Evolutionary conservation across 2,113 vertebrate species (phyloP), one percentile per base, ranked within the genome.

Genomic region (Larimichthys crocea): DNA sequence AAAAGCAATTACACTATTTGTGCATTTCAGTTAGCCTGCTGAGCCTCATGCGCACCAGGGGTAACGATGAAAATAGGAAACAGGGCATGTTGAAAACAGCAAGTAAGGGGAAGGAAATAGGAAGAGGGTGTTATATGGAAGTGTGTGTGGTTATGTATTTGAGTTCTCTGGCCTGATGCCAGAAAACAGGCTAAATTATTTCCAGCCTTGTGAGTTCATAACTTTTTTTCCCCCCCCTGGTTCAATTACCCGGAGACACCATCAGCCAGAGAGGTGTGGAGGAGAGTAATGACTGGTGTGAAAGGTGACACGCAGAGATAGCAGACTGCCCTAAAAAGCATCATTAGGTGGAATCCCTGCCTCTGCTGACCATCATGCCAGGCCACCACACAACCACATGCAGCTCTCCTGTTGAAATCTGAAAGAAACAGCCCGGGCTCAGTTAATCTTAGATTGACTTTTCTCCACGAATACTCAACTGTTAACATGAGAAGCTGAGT

Each of bases 1-100:
- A 92, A 94, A 93, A 92, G 92, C 89, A 93, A 94, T 94, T 92
- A 89, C 86, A 80, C 89, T 87, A 84, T 92, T 92, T 90, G 89
- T 90, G 90, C 79, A 88, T 89, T 90, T 88, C 83, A 73, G 79
- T 81, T 74, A 68, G 88, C 80, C 85, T 74, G 85, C 86, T 83
- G 86, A 85, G 89, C 81, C 76, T 63, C 61, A 44, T 75, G 75
- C 19, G 44, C 61, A 63, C 65, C 10, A 49, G 74, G 48, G 65
- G 57, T 56, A 73, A 60, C 12, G 61, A 88, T 86, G 83, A 82
- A 89, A 88, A 83, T 76, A 49, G 68, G 75, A 83, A 53, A 57
- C 62, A 24, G 53, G 70, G 86, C 49, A 83, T 80, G 79, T 74
- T 86, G 74, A 82, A 78, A 84, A 77, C 80, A 46, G 61, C 72